Conservation (phyloP, 2,797 vertebrate genomes). For the Psittacula echo region DNA sequence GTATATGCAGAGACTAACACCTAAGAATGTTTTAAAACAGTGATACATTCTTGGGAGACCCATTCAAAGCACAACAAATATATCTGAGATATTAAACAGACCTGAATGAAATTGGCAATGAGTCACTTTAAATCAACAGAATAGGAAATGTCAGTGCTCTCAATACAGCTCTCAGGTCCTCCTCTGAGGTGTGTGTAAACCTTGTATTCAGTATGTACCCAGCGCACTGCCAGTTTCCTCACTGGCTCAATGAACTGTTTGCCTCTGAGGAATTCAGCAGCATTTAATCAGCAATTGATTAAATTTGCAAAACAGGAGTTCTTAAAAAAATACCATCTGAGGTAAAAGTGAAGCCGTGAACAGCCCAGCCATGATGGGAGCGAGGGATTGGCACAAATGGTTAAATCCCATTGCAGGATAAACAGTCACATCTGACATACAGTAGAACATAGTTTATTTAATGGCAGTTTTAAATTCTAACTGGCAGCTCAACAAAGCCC, state of each 20-base stretch:
- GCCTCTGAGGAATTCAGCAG: background rate
- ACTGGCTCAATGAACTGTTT: background rate
- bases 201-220: background rate
- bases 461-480: conserved; percentile 18
- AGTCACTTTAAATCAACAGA: background rate
- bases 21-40: background rate
- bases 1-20: background rate
- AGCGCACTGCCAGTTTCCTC: background rate
- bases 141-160: background rate
- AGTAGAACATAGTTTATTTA: background rate
- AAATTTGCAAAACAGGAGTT: background rate
- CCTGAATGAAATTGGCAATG: background rate
- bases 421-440: background rate
- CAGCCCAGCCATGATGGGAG: background rate
- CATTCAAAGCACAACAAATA: background rate
- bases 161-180: background rate
- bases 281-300: background rate
- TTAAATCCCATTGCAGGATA: background rate
- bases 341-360: background rate
- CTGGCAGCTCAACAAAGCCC: conserved; percentile 23
- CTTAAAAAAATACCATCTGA: background rate
- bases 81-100: background rate
- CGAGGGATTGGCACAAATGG: background rate
- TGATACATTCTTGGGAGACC: background rate
- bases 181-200: background rate